A percentile compares a stretch with the other conserved stretches of the same genome.
phyloP scores from a whole-genome alignment of 2,113 vertebrate species.

The Chiloscyllium plagiosum region DNA sequence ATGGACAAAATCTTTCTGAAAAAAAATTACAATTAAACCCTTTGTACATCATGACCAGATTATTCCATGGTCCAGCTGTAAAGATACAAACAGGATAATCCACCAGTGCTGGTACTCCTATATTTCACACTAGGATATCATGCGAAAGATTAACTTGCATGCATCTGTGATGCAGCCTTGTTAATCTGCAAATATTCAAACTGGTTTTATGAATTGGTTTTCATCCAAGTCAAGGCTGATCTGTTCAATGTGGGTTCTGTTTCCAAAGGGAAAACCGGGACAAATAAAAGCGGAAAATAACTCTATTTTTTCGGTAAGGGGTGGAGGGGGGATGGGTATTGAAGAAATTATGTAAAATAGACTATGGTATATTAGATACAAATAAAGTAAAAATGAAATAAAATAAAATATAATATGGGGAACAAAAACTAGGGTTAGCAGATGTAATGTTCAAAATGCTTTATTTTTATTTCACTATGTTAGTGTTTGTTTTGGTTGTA shows the following conservation, averaged over 20 bases:
- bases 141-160: not conserved
- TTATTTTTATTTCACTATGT: not conserved
- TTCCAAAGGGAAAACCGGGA: not conserved
- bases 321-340: not conserved
- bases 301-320: not conserved
- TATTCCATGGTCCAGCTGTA: not conserved
- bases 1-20: not conserved
- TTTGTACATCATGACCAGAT: not conserved
- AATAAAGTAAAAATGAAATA: slow-evolving; percentile 21
- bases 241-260: not conserved
- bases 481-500: not conserved
- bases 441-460: slow-evolving; percentile 2
- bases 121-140: not conserved
- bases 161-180: not conserved
- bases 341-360: slow-evolving; percentile 6
- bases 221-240: not conserved
- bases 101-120: too few relatives aligned
- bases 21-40: not conserved
- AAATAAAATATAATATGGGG: not conserved
- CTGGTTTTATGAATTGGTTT: not conserved
- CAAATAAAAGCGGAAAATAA: not conserved
- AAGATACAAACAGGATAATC: not conserved
- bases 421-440: slow-evolving; percentile 8
- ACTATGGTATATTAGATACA: slow-evolving; percentile 30
- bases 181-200: slow-evolving; percentile 6